Evolutionary conservation across 2,888 invertebrate genomes (phyloP), one percentile per base, ranked within the genome.

Genomic region (Polietes domitor): DNA sequence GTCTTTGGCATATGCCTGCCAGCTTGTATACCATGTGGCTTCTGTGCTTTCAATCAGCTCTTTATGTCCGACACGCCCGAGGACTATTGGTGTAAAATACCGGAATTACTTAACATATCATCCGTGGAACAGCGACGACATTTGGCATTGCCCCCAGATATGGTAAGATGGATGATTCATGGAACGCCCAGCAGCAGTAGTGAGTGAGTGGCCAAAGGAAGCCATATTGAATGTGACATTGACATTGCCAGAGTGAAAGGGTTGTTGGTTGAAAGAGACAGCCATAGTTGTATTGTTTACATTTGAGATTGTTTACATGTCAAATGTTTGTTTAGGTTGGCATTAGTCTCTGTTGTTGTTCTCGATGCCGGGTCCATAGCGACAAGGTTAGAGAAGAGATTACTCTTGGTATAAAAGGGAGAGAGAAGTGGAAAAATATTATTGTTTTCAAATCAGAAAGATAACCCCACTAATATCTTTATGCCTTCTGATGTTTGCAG

Each of bases 11-110:
- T 98, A 80, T 97, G 98, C 89, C 93, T 98, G 84, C 97, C 98
- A 17, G 97, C 98, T 2, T 97, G 97, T 89, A 94, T 98, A 87
- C 97, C 98, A 0, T 97, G 97, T 89, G 97, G 97, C 37, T 98
- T 97, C 92, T 96, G 97, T 92, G 97, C 97, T 4, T 97, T 98
- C 92, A 98, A 97, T 93, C 98, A 98, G 92, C 94, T 98, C 47
- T 98, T 98, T 92, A 97, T 98, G 96, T 95, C 97, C n/a, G 96
- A 97, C 88, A 94, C 95, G 43, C 98, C 98, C 0, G 95, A 96
- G 47, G 95, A 96, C 58, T 96, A 97, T 92, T 97, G 97, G 97
- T 98, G 98, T 90, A 93, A 92, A 83, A 94, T 96, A 26, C 96
- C 96, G 0, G 94, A 95, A 86, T 92, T 97, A 79, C 90, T 93